Base-by-base conservation (phyloP, 30 jellyfish, hydroid and myxozoan genomes). In the Phacellophora camtschatica region DNA sequence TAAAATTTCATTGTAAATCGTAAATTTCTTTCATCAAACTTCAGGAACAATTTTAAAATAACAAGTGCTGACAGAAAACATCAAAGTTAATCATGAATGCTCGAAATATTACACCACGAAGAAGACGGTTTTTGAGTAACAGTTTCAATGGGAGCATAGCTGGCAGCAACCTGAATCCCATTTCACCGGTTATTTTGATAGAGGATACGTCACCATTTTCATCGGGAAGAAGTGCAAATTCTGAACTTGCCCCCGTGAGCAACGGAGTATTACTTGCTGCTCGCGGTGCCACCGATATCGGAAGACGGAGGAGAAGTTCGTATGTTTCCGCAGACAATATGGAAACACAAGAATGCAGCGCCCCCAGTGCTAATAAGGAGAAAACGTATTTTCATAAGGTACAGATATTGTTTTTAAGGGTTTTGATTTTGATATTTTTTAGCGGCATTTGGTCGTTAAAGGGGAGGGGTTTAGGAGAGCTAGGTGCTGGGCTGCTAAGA, bases 301-400 rank as follows among this genome's bases (percentile, higher is more conserved):
- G 91, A 59, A 32, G 91, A 50, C 31, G 91, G 39, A 35, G 91
- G 35, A 43, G 75, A 39, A 34, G 33, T 45, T 64, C 84, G 15
- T 67, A 77, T 13, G 18, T 30, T 20, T 27, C 56, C 27, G 91
- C 65, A 33, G 42, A 49, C 23, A 32, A 29, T 23, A 45, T 50
- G 30, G 65, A 27, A 33, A 30, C 27, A 24, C n/a, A n/a, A n/a
- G n/a, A n/a, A n/a, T n/a, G n/a, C n/a, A n/a, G n/a, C n/a, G n/a
- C n/a, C n/a, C n/a, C n/a, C n/a, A n/a, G n/a, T n/a, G n/a, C n/a
- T n/a, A n/a, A n/a, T n/a, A n/a, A n/a, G n/a, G n/a, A n/a, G n/a
- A n/a, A n/a, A n/a, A n/a, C n/a, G n/a, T n/a, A n/a, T n/a, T n/a
- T n/a, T n/a, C n/a, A n/a, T n/a, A n/a, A n/a, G n/a, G n/a, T n/a